Conservation (phyloP, 2,113 vertebrate species). For the Oplegnathus fasciatus region DNA sequence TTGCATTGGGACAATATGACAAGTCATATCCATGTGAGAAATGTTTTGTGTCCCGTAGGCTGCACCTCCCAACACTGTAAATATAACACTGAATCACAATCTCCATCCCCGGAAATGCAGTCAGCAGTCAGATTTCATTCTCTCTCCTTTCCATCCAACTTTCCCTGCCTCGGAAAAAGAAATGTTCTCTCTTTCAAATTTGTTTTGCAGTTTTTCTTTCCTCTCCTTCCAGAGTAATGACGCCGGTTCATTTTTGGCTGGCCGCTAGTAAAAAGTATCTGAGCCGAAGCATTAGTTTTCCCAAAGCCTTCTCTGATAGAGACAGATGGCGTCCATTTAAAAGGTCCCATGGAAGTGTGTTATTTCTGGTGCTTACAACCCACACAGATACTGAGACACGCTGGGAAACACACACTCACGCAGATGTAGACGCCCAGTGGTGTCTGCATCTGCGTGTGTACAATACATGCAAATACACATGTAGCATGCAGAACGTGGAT, state of each 20-base stretch:
- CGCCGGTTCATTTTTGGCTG: constrained; percentile 50
- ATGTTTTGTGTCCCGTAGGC: constrained; percentile 55
- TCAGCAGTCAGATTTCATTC: constrained; percentile 24
- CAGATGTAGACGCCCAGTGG: constrained; percentile 53
- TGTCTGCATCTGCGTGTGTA: constrained; percentile 34
- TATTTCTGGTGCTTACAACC: constrained; percentile 73
- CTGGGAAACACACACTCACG: constrained; percentile 52
- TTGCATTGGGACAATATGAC: constrained; percentile 69
- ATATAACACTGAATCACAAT: constrained; percentile 41
- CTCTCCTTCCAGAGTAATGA: constrained; percentile 53
- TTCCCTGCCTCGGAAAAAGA: neutral
- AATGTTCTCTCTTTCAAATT: constrained; percentile 28
- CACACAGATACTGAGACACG: constrained; percentile 60
- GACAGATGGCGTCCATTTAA: constrained; percentile 83
- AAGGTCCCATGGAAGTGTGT: constrained; percentile 82
- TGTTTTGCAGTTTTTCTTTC: constrained; percentile 27
- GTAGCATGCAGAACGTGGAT: neutral
- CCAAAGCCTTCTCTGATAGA: constrained; percentile 77
- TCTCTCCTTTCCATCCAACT: constrained; percentile 18
- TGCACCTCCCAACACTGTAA: constrained; percentile 51
- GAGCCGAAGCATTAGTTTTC: constrained; percentile 73
- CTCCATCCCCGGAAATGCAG: neutral
- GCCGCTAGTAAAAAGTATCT: constrained; percentile 65
- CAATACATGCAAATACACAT: constrained; percentile 37
- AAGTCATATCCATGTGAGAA: constrained; percentile 50